Evolutionary conservation across 1,140 invertebrate genomes (phyloP), one percentile per base, ranked within the genome.

Genomic region (Linepithema humile): DNA sequence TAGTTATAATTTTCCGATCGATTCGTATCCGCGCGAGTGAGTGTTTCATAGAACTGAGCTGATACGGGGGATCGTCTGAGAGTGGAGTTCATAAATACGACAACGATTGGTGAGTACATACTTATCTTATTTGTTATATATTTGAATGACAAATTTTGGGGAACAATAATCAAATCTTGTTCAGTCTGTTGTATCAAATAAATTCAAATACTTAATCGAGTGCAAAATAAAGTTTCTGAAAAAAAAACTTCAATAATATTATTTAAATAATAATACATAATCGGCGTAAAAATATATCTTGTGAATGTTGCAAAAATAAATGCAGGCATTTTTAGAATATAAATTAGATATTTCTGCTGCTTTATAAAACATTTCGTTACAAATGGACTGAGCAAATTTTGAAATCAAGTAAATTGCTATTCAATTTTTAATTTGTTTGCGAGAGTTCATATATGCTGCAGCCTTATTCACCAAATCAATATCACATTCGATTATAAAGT

Each of bases 1-100:
- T 74, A 74, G 53, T 40, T 60, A 32, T 29, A 74, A 74, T 43
- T 74, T 29, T 60, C 72, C 23, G 12, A 40, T 43, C 72, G 53
- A 43, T 40, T 57, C 35, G 20, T 15, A 15, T 23, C 1, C 70
- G 53, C 15, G 35, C 12, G 69, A 26, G 9, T 38, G 35, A 73
- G 10, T 15, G 5, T 59, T 17, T 29, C 35, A 26, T 26, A 32
- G 20, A 23, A 15, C 6, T 7, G 9, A 29, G 20, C 0, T 23
- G 15, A 40, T 38, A 23, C 26, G 12, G 15, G 57, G 17, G 2
- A 57, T 40, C 50, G 12, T 26, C 10, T 2, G 23, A 55, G 12
- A 20, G n/a, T 32, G 45, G 3, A 50, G 43, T 10, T 38, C 17
- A n/a, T 7, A n/a, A 20, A 23, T 7, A 7, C 60, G 3, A 38